Base-by-base conservation (phyloP, 1,140 invertebrate species). In the Stratiolaelaps scimitus region DNA sequence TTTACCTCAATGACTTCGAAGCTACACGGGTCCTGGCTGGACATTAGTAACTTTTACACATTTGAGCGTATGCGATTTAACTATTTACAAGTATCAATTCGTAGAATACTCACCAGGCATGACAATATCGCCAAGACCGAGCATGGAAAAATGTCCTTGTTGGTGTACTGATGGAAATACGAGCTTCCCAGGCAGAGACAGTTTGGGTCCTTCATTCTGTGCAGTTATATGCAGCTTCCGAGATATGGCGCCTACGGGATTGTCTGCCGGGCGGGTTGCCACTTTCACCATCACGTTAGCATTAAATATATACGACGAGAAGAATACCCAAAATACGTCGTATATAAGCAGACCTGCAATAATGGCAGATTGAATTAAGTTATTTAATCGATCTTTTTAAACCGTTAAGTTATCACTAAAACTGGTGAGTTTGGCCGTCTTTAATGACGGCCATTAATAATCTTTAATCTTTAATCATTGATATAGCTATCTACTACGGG, bases 221-320 rank as follows among this genome's bases (percentile, higher is more conserved):
- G 89, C 83, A 44, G 70, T 68, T 29, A 95, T 80, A 75, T 95
- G 89, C 68, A 95, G 79, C 75, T 91, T 89, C 69, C 91, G 82
- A 53, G 92, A 90, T 65, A 95, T 87, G 68, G 94, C 79, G 69
- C 90, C 90, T 70, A 78, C 90, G 17, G 92, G 92, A 80, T 97
- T 97, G 72, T 97, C 92, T 43, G 92, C 92, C 53, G 91, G 88
- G 74, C 91, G 78, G 40, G 86, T 90, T 44, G 87, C 87, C 64
- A 89, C 86, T 80, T 94, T 94, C 66, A 97, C 92, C 93, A 97
- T 97, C 65, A 97, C 91, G 75, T 97, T 97, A 72, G 92, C 90
- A 78, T 89, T 96, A 80, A 96, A 97, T 73, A 97, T 92, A 74
- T 95, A 96, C 0, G 91, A 93, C 5, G 92, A 95, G 80, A 96